Evolutionary conservation across 2,888 invertebrate species (phyloP).

Genomic region (Erebia palarica): DNA sequence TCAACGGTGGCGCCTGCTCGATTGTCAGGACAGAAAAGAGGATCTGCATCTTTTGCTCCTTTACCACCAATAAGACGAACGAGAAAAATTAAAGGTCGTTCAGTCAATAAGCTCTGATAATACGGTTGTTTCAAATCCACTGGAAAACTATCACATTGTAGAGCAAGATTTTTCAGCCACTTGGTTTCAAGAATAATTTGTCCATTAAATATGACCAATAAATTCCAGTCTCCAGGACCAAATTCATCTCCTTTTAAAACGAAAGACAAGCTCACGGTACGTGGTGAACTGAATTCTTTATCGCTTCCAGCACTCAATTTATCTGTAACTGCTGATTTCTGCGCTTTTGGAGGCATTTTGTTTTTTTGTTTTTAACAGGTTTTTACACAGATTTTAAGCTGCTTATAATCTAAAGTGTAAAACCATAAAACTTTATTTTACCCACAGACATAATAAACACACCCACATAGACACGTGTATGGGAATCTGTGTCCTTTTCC

Average conservation of each 20-base stretch:
- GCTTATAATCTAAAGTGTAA: no score
- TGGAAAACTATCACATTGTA: constrained; percentile 48
- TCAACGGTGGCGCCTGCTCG: constrained; percentile 67
- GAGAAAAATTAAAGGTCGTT: constrained; percentile 63
- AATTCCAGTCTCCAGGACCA: constrained; percentile 53
- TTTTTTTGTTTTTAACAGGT: no score
- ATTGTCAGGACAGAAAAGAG: constrained; percentile 61
- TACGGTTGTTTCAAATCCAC: constrained; percentile 56
- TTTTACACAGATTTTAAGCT: no score
- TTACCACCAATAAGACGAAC: constrained; percentile 57
- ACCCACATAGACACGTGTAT: no score
- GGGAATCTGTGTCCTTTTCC: no score
- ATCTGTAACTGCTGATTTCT: constrained; percentile 41
- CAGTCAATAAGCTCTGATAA: constrained; percentile 51
- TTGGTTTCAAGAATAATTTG: constrained; percentile 53
- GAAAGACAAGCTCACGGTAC: constrained; percentile 49
- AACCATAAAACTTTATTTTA: no score
- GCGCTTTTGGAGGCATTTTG: constrained; percentile 38
- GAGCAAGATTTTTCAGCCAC: constrained; percentile 52
- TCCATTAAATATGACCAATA: constrained; percentile 58
- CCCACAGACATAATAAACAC: no score
- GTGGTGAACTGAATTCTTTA: constrained; percentile 46
- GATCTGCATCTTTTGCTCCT: constrained; percentile 60
- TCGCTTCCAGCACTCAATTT: constrained; percentile 50
- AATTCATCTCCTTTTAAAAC: constrained; percentile 52